A percentile compares a stretch with the other conserved stretches of the same genome.
Conservation (phyloP, 2,888 invertebrate genomes). For the Gandaritis pyraliata region DNA sequence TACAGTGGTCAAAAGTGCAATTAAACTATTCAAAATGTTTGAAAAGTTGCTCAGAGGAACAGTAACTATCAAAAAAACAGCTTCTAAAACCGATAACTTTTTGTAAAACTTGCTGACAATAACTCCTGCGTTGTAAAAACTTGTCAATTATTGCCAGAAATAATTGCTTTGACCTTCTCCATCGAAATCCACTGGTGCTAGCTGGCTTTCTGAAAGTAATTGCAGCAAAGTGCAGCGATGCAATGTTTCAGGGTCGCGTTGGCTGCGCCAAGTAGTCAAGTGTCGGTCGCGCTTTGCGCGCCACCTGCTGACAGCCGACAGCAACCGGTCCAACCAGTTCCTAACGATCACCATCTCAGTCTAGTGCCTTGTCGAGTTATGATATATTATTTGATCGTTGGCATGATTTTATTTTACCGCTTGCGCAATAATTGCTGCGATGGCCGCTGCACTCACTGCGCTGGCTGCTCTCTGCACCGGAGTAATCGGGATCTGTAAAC, state of each 20-base stretch:
- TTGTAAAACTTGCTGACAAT: no score
- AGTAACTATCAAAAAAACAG: no score
- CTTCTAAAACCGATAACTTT: no score
- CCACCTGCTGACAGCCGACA: conserved; percentile 58
- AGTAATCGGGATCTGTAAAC: conserved; percentile 36
- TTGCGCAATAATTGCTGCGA: conserved; percentile 66
- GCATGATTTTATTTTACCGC: conserved; percentile 67
- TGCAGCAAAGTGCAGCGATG: conserved; percentile 46
- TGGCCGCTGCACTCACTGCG: conserved; percentile 43
- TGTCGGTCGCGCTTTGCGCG: conserved; percentile 46
- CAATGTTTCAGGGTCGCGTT: conserved; percentile 65
- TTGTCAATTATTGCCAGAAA: conserved; percentile 35
- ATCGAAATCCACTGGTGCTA: conserved; percentile 41
- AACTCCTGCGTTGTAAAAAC: conserved; percentile 25
- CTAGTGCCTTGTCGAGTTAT: conserved; percentile 61
- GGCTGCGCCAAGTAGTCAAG: conserved; percentile 48
- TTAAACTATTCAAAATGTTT: no score
- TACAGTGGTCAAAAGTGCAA: no score
- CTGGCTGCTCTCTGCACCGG: conserved; percentile 40
- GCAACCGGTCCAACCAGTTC: conserved; percentile 68
- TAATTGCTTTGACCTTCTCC: conserved; percentile 47
- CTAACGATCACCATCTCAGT: conserved; percentile 50
- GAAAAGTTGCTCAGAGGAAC: no score
- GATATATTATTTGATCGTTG: conserved; percentile 69
- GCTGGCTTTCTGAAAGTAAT: conserved; percentile 45